phyloP scores from a whole-genome alignment of 2,113 vertebrate species.

The Callospermophilus lateralis region DNA sequence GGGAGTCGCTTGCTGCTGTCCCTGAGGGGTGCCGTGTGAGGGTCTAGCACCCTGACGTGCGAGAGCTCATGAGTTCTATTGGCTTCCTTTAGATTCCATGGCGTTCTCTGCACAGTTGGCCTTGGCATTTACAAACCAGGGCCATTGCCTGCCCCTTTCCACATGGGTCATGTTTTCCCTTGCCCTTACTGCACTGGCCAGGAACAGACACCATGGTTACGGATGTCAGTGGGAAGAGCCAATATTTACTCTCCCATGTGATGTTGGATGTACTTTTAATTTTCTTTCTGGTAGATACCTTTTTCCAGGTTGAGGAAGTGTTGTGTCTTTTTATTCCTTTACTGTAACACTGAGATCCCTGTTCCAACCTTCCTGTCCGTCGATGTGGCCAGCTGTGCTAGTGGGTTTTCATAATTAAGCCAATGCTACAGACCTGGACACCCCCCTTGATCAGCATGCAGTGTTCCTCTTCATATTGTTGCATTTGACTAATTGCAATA shows the following conservation, averaged over 20 bases:
- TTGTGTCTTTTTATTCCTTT: neutral
- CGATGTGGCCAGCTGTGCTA: neutral
- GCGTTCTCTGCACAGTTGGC: neutral
- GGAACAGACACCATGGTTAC: too few relatives aligned
- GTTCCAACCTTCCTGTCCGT: neutral
- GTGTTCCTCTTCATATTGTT: neutral
- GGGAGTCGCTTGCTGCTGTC: too few relatives aligned
- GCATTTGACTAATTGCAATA: neutral
- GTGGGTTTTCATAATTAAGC: neutral
- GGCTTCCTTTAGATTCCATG: too few relatives aligned
- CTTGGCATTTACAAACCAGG: neutral
- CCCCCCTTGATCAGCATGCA: too few relatives aligned
- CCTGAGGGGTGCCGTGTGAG: too few relatives aligned
- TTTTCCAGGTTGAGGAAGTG: neutral
- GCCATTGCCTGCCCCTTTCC: neutral
- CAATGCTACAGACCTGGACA: neutral
- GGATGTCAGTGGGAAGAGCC: rapidly evolving
- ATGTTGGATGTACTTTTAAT: neutral
- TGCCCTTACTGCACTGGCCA: neutral
- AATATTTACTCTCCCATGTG: too few relatives aligned
- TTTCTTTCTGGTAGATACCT: neutral
- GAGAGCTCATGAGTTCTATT: too few relatives aligned
- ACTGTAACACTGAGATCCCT: neutral
- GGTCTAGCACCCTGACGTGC: too few relatives aligned
- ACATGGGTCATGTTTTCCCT: neutral